Conservation (phyloP, 2,797 vertebrate genomes). For the Neomorphus geoffroyi region DNA sequence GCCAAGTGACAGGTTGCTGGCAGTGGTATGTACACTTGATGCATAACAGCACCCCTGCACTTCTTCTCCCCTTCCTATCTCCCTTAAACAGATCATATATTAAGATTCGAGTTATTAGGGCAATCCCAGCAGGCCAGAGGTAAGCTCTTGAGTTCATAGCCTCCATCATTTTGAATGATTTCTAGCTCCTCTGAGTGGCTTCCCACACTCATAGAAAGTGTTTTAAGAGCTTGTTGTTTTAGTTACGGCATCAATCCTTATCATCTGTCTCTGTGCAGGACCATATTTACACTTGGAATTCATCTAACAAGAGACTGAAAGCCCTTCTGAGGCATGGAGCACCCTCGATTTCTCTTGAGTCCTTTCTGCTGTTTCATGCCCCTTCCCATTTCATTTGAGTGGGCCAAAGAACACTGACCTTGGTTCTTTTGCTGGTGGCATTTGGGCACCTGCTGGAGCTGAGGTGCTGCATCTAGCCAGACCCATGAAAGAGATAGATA, state of each 20-base stretch:
- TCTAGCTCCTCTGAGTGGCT: conserved; percentile 2
- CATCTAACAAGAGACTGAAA: background rate
- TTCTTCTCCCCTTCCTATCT: background rate
- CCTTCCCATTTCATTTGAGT: background rate
- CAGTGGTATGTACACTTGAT: conserved; percentile 42
- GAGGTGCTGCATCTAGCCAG: background rate
- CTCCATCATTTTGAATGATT: conserved; percentile 28
- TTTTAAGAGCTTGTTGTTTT: conserved; percentile 14
- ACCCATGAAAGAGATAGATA: background rate
- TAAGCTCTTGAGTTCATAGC: conserved; percentile 5
- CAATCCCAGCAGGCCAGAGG: conserved; percentile 14
- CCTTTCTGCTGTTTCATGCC: background rate
- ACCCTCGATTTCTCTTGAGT: background rate
- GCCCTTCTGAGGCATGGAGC: background rate
- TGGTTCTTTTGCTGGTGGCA: background rate
- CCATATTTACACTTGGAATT: background rate
- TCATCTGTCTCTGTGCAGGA: background rate
- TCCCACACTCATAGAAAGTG: background rate
- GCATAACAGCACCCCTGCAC: conserved; percentile 32
- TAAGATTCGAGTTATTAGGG: conserved; percentile 21
- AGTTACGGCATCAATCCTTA: conserved; percentile 1
- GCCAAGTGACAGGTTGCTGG: conserved; percentile 43
- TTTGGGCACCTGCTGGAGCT: background rate
- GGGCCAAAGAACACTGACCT: background rate
- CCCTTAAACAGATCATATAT: conserved; percentile 29